Evolutionary conservation across 2,888 invertebrate genomes (phyloP), one percentile per base, ranked within the genome.

Genomic region (Macrophya alboannulata): DNA sequence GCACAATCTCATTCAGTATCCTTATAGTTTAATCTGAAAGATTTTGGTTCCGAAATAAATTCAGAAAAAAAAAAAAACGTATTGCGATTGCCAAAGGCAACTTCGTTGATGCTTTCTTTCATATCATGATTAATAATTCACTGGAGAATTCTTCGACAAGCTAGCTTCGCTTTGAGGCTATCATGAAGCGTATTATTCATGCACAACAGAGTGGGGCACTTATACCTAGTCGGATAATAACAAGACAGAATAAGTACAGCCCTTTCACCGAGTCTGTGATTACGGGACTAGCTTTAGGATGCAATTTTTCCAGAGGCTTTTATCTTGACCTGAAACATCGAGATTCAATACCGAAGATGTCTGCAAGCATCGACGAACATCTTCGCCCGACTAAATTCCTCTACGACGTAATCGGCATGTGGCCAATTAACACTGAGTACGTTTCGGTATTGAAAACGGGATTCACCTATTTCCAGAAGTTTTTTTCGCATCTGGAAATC

Each of bases 341-440:
- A 25, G 10, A 3, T 10, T 62, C 62, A 25, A 25, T 25, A 62
- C 8, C 10, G 62, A 62, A 62, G 21, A 62, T 85, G 37, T 55
- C 31, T 31, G 31, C 83, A 45, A 77, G 55, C 31, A 88, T 89
- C 51, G 86, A 89, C 71, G 81, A 86, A 74, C 88, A 86, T 40
- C 84, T 89, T 71, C 85, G 87, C 43, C 87, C 87, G 21, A 90
- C 88, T n/a, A 87, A 84, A 43, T 85, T 88, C 37, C 43, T 88
- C 1, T 88, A 87, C 45, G 74, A 83, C 17, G 48, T 87, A 5
- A 21, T 86, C 55, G 88, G 89, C 0, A 76, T 89, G 62, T 87
- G 87, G 87, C 87, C 89, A 15, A 65, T 85, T 31, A 85, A 77
- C 17, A 62, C 1, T 1, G n/a, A 83, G 10, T 45, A 51, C 8